These are phyloP conservation scores for Antrozous pallidus DNA, from an alignment of 2,797 vertebrate species.

Conservation along the genomic window DNA sequence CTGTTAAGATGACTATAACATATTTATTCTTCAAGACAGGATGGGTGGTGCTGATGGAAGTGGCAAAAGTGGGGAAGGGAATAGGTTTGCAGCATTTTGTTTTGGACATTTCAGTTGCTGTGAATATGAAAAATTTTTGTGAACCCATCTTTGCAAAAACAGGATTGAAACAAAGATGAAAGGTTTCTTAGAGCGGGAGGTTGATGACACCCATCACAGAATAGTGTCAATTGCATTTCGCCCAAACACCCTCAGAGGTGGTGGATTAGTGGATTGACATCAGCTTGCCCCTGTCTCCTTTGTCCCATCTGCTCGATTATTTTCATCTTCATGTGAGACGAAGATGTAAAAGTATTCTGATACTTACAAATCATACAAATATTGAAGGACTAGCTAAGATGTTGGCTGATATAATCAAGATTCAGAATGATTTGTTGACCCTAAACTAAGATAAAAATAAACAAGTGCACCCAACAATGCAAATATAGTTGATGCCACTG, in stretches of 20 bases:
- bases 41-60: not conserved
- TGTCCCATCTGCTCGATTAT: not conserved
- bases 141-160: not conserved
- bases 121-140: not conserved
- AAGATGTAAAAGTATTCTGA: not conserved
- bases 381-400: not conserved
- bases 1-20: not conserved
- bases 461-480: not conserved
- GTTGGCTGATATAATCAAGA: not conserved
- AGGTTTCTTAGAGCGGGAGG: not conserved
- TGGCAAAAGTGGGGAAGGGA: not conserved
- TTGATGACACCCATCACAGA: not conserved
- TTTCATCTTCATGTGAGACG: not conserved
- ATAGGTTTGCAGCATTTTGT: not conserved
- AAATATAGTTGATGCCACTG: not conserved
- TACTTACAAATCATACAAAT: not conserved
- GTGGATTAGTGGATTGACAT: not conserved
- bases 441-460: constrained; percentile 25
- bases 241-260: not conserved
- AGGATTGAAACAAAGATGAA: not conserved
- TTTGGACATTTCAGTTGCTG: not conserved
- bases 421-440: not conserved
- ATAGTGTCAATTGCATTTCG: not conserved
- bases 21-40: constrained; percentile 14
- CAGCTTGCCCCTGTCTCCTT: not conserved